Conservation (phyloP, 2,797 vertebrate genomes). For the Cossypha polioptera region DNA sequence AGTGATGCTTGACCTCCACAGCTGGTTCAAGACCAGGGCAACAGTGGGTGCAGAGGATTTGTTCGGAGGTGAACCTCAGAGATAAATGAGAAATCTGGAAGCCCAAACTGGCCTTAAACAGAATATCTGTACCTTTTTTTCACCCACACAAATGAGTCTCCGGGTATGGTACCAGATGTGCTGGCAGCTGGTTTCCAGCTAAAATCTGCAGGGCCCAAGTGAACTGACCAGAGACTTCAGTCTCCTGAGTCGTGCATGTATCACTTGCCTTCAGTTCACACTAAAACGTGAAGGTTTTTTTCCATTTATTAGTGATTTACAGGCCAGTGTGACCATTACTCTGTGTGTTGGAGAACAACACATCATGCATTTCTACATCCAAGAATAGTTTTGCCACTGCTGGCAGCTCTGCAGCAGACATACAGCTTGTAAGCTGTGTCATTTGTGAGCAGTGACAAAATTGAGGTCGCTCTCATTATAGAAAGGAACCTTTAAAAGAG, state of each 20-base stretch:
- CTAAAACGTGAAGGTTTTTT: not conserved
- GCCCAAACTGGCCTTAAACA: not conserved
- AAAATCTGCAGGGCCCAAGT: not conserved
- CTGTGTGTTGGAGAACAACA: not conserved
- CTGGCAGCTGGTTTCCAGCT: not conserved
- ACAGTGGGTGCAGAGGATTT: not conserved
- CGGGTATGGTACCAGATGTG: rapidly evolving
- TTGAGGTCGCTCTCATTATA: not conserved
- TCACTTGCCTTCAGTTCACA: not conserved
- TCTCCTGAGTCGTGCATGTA: not conserved
- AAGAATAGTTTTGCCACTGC: not conserved
- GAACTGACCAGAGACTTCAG: not conserved
- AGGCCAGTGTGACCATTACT: not conserved
- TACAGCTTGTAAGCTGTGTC: not conserved
- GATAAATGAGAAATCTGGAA: not conserved
- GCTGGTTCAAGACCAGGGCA: not conserved
- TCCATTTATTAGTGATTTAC: not conserved
- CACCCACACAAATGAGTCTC: not conserved
- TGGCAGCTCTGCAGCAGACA: not conserved
- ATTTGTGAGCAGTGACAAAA: not conserved
- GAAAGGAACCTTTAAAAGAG: not conserved
- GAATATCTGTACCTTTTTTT: not conserved
- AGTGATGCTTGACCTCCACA: rapidly evolving
- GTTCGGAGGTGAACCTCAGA: not conserved
- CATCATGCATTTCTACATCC: not conserved